Evolutionary conservation across 1,140 invertebrate genomes (phyloP), one percentile per base, ranked within the genome.

Genomic region (Globodera rostochiensis): DNA sequence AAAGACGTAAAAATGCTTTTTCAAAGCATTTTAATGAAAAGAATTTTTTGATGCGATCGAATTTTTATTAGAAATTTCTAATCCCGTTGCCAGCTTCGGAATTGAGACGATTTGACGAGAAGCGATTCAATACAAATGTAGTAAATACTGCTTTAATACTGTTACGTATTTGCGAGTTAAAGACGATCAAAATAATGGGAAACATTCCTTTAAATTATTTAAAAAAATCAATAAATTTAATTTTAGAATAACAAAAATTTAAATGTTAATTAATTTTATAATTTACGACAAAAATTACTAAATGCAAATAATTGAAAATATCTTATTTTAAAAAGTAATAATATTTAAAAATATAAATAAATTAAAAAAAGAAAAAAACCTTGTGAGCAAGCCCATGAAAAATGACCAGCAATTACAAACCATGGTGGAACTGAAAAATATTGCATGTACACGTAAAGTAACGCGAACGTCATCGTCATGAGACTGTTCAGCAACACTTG

Each of bases 81-180:
- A 53, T 53, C 3, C 36, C 36, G 36, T 36, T 36, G 36, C 36
- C 36, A 36, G 36, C 36, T 36, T 36, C 36, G 36, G 50, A 53
- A 53, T 53, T 53, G 11, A 53, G 50, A 53, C 50, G 50, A 69
- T 11, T 69, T 69, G 67, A 21, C 4, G 67, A 21, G 67, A 69
- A 19, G 36, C 66, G 15, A 7, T 0, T 0, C 66, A 69, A 7
- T 21, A 6, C 57, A 53, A 50, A 57, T 4, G 15, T 57, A 15
- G 25, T 77, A 64, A 67, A 77, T 21, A 60, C 46, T 45, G 75
- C 66, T 64, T 77, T 77, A 15, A 77, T 77, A 47, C 60, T 77
- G 60, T 46, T 53, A 15, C 75, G 75, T 7, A 77, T 64, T 36
- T 77, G 60, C 57, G 25, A 53, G n/a, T 77, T 77, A 60, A 77